phyloP scores from a whole-genome alignment of 2,888 invertebrate genomes.

The Harpagoxenus sublaevis region DNA sequence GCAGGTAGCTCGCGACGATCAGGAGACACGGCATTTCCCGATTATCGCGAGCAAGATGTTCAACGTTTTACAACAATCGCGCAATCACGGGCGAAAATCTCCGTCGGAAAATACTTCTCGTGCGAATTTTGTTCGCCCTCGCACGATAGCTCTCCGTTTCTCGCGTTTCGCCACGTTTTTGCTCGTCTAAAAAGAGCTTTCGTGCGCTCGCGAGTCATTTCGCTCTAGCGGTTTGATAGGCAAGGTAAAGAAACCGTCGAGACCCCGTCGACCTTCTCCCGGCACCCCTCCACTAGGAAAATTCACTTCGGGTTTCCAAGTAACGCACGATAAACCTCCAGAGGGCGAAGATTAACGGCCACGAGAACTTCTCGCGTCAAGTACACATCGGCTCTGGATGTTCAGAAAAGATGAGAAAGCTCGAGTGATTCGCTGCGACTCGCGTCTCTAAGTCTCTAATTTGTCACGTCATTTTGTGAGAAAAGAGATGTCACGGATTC shows the following conservation, averaged over 20 bases:
- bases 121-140: not conserved
- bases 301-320: slow-evolving; percentile 62
- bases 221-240: slow-evolving; percentile 41
- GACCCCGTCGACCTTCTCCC: slow-evolving; percentile 47
- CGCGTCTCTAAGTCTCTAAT: not conserved
- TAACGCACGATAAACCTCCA: slow-evolving; percentile 74
- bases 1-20: not conserved
- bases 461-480: slow-evolving; percentile 7
- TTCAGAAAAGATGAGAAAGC: not conserved
- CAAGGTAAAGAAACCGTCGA: slow-evolving; percentile 44
- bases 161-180: slow-evolving; percentile 13
- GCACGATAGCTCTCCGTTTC: not conserved
- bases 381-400: slow-evolving; percentile 45
- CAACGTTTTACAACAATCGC: not conserved
- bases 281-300: slow-evolving; percentile 48
- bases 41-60: slow-evolving; percentile 25
- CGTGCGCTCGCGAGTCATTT: slow-evolving; percentile 45
- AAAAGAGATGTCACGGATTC: not conserved
- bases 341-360: slow-evolving; percentile 75
- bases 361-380: slow-evolving; percentile 71
- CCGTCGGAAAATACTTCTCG: not conserved
- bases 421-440: slow-evolving; percentile 7
- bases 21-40: not conserved
- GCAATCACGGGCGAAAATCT: not conserved
- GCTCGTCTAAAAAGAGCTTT: slow-evolving; percentile 39